Evolutionary conservation across 2,113 vertebrate genomes (phyloP), one percentile per base, ranked within the genome.

Genomic region (Apaloderma vittatum): DNA sequence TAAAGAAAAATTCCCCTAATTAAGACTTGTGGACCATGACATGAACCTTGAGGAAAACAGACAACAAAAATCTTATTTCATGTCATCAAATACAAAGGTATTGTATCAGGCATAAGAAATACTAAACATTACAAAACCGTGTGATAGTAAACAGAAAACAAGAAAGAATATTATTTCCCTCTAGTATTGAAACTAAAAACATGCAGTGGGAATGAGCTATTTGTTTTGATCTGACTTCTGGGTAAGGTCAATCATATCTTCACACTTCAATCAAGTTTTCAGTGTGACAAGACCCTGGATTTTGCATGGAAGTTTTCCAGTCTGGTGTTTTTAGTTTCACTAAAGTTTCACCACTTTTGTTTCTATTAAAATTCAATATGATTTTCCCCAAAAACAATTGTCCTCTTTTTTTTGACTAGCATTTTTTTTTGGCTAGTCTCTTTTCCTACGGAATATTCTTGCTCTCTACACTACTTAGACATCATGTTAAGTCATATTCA

Each of bases 231-330:
- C 51, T 26, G 30, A 82, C 40, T 94, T 76, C 86, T 34, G 46
- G 78, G 79, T 88, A 90, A 37, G 49, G 63, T 88, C 65, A 85
- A 57, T 93, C 12, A 37, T 81, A 80, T 78, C 72, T 83, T 82
- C 78, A 71, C 37, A 58, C 87, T 89, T 91, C 85, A 79, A 68
- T 88, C 86, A 82, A 26, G 61, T 72, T 93, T 88, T 75, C 40
- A 75, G 36, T 9, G 2, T 91, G 73, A 92, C 57, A 95, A 85
- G 74, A 84, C 71, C 73, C 67, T 72, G 30, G 29, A 72, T 49
- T 49, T 62, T 51, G 9, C 27, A 63, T 40, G 11, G 20, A 76
- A 62, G 11, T 4, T 54, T 91, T 36, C 49, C 6, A 24, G 6
- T 36, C 19, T 43, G 61, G 23, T 30, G 15, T 34, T 84, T 78